Evolutionary conservation across 2,113 vertebrate genomes (phyloP).

Genomic region (Nibea albiflora): DNA sequence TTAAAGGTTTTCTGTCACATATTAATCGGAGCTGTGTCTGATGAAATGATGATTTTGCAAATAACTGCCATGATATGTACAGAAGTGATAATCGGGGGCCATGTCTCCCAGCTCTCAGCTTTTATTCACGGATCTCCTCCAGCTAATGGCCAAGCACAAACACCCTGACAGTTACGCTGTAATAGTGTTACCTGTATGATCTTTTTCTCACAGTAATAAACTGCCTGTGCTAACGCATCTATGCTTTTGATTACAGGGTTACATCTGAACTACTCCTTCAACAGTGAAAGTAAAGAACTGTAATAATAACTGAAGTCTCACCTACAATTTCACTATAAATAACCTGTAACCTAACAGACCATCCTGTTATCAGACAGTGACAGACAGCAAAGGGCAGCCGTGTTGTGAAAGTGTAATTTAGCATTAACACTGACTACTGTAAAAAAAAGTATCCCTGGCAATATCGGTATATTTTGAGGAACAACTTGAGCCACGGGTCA

Average conservation of each 20-base stretch:
- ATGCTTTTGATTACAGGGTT: neutral
- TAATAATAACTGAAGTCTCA: neutral
- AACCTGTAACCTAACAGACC: neutral
- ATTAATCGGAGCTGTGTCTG: neutral
- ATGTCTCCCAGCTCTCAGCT: neutral
- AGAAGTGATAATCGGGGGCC: neutral
- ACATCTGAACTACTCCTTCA: neutral
- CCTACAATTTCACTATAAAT: neutral
- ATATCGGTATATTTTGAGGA: slow-evolving; percentile 1
- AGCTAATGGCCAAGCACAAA: neutral
- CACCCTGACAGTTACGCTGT: too few relatives aligned
- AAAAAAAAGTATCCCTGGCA: neutral
- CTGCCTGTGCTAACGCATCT: neutral
- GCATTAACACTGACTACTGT: neutral
- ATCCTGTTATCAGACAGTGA: neutral
- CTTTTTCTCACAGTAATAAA: neutral
- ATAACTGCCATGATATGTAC: neutral
- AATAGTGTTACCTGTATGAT: neutral
- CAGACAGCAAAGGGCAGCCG: neutral
- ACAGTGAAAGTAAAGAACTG: neutral
- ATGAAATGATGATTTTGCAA: slow-evolving; percentile 3
- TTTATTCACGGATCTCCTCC: neutral
- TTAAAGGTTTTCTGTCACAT: neutral
- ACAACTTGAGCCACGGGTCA: slow-evolving; percentile 30
- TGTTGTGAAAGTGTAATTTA: neutral